Evolutionary conservation across 1,140 invertebrate species (phyloP).

Genomic region (Drosophila jambulina): DNA sequence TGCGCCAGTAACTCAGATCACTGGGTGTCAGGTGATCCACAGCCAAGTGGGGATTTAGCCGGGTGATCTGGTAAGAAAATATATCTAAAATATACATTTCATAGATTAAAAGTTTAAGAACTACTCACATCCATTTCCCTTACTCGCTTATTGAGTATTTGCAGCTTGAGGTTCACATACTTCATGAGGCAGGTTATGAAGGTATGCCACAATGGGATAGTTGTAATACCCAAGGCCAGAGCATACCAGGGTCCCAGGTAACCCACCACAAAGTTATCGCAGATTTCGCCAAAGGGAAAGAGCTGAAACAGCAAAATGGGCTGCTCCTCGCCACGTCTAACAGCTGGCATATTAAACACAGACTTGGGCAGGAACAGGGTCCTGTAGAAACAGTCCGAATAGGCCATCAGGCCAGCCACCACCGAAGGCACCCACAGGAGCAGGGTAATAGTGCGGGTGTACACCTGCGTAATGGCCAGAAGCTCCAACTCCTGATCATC

Average conservation of each 20-base stretch:
- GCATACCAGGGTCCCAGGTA: conserved; percentile 71
- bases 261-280: conserved; percentile 66
- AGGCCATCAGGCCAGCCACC: conserved; percentile 67
- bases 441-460: conserved; percentile 58
- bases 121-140: conserved; percentile 64
- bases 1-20: conserved; percentile 51
- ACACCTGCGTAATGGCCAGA: conserved; percentile 34
- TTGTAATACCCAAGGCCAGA: conserved; percentile 60
- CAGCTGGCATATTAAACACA: conserved; percentile 61
- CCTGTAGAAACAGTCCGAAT: conserved; percentile 68
- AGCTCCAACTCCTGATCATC: conserved; percentile 51
- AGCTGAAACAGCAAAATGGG: conserved; percentile 69
- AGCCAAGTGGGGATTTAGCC: conserved; percentile 25
- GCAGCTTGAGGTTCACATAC: conserved; percentile 61
- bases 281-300: conserved; percentile 68
- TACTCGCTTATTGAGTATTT: conserved; percentile 57
- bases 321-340: conserved; percentile 53
- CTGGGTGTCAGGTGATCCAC: not conserved
- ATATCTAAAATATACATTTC: not conserved
- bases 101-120: rapidly evolving
- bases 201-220: conserved; percentile 78
- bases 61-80: conserved; percentile 23
- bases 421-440: conserved; percentile 67
- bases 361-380: conserved; percentile 63
- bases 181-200: conserved; percentile 77